These are phyloP conservation scores for Lacerta viridis DNA, from an alignment of 2,797 vertebrate species.

Conservation along the genomic window DNA sequence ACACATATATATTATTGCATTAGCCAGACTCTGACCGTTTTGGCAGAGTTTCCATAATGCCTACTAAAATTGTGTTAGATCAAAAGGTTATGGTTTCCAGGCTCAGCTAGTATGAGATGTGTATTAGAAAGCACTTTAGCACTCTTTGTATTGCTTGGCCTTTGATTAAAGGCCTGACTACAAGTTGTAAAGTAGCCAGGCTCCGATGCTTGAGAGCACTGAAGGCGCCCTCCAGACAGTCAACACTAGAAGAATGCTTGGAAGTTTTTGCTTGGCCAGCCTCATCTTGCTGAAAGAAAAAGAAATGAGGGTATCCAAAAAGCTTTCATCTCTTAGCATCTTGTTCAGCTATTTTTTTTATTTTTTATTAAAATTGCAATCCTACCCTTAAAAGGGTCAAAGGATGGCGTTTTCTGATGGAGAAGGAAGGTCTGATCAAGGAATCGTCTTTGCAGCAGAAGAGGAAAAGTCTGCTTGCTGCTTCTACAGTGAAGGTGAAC, in stretches of 20 bases:
- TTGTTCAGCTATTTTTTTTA: not conserved
- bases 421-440: too few species aligned
- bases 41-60: not conserved
- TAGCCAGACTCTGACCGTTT: conserved; percentile 4
- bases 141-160: not conserved
- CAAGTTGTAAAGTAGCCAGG: not conserved
- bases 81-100: conserved; percentile 3
- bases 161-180: not conserved
- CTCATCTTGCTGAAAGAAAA: not conserved
- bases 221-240: not conserved
- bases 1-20: not conserved
- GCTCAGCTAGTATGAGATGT: not conserved
- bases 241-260: not conserved
- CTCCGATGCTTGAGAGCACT: not conserved
- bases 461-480: too few species aligned
- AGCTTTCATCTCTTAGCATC: not conserved
- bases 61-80: conserved; percentile 5
- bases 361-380: too few species aligned
- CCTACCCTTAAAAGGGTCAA: too few species aligned
- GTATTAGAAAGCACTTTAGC: not conserved
- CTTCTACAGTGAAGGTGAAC: too few species aligned
- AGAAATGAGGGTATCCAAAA: not conserved
- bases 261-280: not conserved
- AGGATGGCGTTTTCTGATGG: not conserved
- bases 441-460: too few species aligned